These are phyloP conservation scores for Falco peregrinus DNA, from an alignment of 2,797 vertebrate species.

Conservation along the genomic window DNA sequence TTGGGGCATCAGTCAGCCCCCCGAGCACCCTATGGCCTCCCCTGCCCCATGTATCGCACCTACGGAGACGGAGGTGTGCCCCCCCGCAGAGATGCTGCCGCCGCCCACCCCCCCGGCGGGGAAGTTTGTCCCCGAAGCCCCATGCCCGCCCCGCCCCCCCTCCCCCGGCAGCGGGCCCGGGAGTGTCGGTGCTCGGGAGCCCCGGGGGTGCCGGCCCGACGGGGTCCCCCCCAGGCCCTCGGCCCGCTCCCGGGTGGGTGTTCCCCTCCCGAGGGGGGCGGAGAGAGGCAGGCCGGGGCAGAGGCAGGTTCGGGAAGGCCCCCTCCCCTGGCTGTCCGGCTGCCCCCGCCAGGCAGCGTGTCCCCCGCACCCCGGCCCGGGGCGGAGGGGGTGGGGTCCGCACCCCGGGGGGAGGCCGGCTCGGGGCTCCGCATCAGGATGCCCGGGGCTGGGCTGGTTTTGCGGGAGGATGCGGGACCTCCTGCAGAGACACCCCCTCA, in stretches of 20 bases:
- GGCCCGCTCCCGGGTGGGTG: background rate
- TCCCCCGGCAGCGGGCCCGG: background rate
- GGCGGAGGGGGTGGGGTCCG: background rate
- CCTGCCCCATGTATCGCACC: background rate
- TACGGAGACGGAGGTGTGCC: background rate
- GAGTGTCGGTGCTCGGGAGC: background rate
- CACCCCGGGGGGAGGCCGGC: background rate
- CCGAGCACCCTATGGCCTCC: background rate
- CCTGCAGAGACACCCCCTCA: background rate
- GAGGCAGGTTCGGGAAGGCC: constrained; percentile 10
- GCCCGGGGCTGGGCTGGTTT: background rate
- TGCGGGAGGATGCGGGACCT: background rate
- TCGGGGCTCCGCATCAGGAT: background rate
- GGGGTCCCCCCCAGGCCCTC: background rate
- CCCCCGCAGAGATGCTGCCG: background rate
- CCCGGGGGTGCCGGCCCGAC: background rate
- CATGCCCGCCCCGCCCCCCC: no score
- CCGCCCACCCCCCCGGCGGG: background rate
- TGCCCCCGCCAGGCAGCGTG: background rate
- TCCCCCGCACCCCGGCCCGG: background rate
- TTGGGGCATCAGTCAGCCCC: background rate
- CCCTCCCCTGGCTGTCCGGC: background rate
- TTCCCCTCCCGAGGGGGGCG: constrained; percentile 26
- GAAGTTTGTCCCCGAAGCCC: background rate
- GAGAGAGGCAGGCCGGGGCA: constrained; percentile 35